Evolutionary conservation across 2,888 invertebrate species (phyloP).

Genomic region (Caenorhabditis sp.): DNA sequence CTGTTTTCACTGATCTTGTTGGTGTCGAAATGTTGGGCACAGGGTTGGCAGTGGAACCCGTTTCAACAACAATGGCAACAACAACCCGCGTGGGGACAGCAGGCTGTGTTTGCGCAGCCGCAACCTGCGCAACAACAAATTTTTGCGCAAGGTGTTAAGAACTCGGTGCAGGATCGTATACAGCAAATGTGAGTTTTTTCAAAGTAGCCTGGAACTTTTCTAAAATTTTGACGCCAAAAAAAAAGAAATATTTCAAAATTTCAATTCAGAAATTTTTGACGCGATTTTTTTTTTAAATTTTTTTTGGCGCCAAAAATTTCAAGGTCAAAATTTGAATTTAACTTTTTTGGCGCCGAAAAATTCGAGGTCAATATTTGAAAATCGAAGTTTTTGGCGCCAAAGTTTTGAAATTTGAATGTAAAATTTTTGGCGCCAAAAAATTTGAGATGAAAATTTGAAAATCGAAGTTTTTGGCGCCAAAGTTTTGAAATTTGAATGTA

Average conservation of each 20-base stretch:
- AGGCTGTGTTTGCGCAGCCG: constrained; percentile 7
- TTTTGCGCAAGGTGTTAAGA: constrained; percentile 19
- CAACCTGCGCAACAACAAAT: constrained; percentile 4
- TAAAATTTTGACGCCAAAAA: too few species aligned
- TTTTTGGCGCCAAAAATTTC: too few species aligned
- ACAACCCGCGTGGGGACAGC: constrained; percentile 29
- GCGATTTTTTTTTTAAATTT: too few species aligned
- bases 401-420: too few species aligned
- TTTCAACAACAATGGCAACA: constrained; percentile 41
- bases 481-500: too few species aligned
- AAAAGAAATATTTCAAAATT: not conserved
- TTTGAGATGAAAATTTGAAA: too few species aligned
- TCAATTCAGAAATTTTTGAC: not conserved
- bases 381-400: too few species aligned
- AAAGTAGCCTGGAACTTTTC: not conserved
- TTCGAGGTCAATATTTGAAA: too few species aligned
- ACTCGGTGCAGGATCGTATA: constrained; percentile 33
- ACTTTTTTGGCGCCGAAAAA: too few species aligned
- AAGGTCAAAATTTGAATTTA: too few species aligned
- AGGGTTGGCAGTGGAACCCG: constrained; percentile 42
- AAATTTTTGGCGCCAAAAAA: too few species aligned
- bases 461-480: too few species aligned
- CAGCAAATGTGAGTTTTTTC: constrained; percentile 23
- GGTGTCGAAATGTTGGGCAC: not conserved
- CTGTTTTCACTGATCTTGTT: not conserved